phyloP scores from a whole-genome alignment of 2,797 vertebrate genomes.

The Eupleurogrammus muticus region DNA sequence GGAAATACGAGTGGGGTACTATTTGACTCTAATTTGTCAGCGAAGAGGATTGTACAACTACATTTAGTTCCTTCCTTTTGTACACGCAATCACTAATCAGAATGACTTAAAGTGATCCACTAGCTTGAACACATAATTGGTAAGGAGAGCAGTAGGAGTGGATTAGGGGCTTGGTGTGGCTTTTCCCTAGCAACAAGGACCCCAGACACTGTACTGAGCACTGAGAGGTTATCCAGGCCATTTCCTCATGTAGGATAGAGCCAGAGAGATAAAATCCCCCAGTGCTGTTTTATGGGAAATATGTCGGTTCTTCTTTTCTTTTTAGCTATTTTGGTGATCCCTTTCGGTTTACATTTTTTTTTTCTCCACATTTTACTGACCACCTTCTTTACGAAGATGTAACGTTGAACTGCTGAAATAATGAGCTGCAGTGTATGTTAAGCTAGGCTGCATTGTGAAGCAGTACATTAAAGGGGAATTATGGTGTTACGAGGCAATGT shows the following conservation, averaged over 20 bases:
- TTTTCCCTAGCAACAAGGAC: constrained; percentile 83
- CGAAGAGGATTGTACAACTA: constrained; percentile 78
- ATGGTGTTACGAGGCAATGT: constrained; percentile 53
- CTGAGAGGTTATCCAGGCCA: constrained; percentile 57
- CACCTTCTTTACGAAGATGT: constrained; percentile 4
- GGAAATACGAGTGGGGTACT: constrained; percentile 64
- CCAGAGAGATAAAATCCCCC: constrained; percentile 18
- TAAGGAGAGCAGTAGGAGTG: constrained; percentile 77
- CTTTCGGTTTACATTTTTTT: constrained; percentile 5
- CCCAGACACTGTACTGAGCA: constrained; percentile 58
- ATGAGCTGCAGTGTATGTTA: constrained; percentile 34
- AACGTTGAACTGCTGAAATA: constrained; percentile 4
- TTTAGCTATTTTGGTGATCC: neutral
- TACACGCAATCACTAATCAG: constrained; percentile 81
- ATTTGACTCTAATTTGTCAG: constrained; percentile 77
- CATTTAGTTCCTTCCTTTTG: constrained; percentile 79
- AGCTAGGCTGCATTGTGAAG: constrained; percentile 47
- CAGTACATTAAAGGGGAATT: constrained; percentile 64
- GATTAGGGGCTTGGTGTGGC: constrained; percentile 80
- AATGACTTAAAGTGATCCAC: constrained; percentile 83
- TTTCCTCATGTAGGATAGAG: constrained; percentile 21
- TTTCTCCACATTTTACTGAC: neutral
- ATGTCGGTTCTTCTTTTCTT: constrained; percentile 12
- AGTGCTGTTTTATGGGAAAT: constrained; percentile 26
- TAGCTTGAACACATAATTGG: constrained; percentile 85